Evolutionary conservation across 1,140 invertebrate genomes (phyloP).

Genomic region (Dendrolimus punctatus): DNA sequence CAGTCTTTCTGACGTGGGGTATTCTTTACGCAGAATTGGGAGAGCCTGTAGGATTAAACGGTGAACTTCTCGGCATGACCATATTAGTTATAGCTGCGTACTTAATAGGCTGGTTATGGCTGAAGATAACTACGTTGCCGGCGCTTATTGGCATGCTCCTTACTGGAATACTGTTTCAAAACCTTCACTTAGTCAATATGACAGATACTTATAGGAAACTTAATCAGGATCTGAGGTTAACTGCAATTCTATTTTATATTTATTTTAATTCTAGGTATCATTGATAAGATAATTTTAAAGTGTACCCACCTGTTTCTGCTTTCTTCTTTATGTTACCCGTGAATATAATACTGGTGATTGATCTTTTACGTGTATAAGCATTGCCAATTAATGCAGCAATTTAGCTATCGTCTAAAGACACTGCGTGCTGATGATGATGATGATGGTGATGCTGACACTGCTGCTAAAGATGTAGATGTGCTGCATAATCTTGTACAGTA

Average conservation of each 20-base stretch:
- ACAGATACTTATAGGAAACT: constrained; percentile 77
- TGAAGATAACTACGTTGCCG: constrained; percentile 82
- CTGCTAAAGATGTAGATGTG: too few species aligned
- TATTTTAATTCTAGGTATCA: too few species aligned
- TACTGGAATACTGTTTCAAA: constrained; percentile 86
- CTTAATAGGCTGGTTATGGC: constrained; percentile 85
- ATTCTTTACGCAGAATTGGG: constrained; percentile 82
- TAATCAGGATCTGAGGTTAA: constrained; percentile 76
- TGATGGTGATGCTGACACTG: too few species aligned
- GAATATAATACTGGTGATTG: too few species aligned
- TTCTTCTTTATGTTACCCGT: too few species aligned
- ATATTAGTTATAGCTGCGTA: constrained; percentile 83
- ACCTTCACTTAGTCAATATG: constrained; percentile 80
- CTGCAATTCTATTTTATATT: not conserved
- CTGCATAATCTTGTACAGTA: too few species aligned
- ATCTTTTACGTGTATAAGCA: too few species aligned
- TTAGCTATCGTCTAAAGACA: too few species aligned
- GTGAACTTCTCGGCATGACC: constrained; percentile 85
- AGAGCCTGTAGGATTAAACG: constrained; percentile 79
- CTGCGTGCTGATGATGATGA: too few species aligned
- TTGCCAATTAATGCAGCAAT: too few species aligned
- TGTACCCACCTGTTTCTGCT: too few species aligned
- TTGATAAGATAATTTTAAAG: too few species aligned
- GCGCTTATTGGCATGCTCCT: constrained; percentile 91
- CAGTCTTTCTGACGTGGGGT: constrained; percentile 82